Conservation (phyloP, 1,140 invertebrate species). For the Papilio polytes region DNA sequence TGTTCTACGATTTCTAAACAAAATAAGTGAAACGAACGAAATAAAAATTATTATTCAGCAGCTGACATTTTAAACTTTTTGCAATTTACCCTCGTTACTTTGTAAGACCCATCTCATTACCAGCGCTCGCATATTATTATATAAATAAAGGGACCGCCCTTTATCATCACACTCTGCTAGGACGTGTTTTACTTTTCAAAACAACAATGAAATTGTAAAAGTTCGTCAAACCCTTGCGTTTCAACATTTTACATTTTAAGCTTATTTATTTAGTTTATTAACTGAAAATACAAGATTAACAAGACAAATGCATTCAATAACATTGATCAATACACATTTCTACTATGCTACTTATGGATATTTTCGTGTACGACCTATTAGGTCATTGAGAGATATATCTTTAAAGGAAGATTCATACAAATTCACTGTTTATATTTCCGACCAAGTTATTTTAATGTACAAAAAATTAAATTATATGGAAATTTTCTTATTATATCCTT, state of each 20-base stretch:
- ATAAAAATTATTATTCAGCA: not conserved
- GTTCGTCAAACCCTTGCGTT: not conserved
- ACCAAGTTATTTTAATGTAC: not conserved
- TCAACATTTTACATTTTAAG: not conserved
- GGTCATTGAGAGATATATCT: too few species aligned
- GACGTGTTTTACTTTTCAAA: slow-evolving; percentile 18
- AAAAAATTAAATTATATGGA: not conserved
- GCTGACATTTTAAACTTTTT: not conserved
- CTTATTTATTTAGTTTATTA: too few species aligned
- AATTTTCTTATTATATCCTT: not conserved
- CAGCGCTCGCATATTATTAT: slow-evolving; percentile 19
- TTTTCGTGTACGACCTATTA: too few species aligned
- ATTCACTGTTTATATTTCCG: not conserved
- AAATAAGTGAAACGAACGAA: not conserved
- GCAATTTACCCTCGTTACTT: slow-evolving; percentile 23
- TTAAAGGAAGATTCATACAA: too few species aligned
- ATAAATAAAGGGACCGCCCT: not conserved
- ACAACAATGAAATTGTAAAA: slow-evolving; percentile 19
- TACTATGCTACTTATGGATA: too few species aligned
- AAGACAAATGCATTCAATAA: too few species aligned
- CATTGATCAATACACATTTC: too few species aligned
- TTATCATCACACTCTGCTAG: not conserved
- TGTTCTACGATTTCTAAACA: not conserved
- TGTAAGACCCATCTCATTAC: slow-evolving; percentile 23
- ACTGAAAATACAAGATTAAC: too few species aligned